Evolutionary conservation across 2,113 vertebrate species (phyloP).

Genomic region (Columba livia): DNA sequence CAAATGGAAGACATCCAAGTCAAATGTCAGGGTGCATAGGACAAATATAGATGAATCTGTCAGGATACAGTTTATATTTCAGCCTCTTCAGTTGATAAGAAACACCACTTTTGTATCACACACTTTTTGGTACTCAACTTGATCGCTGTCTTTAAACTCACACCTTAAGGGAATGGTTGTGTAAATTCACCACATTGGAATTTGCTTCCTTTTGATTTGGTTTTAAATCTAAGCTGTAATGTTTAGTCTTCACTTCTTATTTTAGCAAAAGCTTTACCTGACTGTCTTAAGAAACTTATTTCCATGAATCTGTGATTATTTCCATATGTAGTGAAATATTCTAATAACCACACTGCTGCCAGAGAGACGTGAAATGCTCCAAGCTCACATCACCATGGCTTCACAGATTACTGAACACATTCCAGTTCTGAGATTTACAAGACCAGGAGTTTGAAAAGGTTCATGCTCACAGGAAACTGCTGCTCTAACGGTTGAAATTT

Average conservation of each 20-base stretch:
- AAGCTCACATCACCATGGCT: background rate
- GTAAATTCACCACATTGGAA: background rate
- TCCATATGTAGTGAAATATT: background rate
- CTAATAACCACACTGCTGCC: background rate
- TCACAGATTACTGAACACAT: background rate
- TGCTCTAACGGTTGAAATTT: background rate
- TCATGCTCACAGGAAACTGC: background rate
- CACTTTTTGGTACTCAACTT: background rate
- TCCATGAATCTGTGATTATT: background rate
- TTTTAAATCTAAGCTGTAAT: background rate
- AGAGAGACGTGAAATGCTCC: rapidly evolving
- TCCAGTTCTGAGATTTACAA: background rate
- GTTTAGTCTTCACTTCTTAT: background rate
- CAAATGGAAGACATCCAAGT: background rate
- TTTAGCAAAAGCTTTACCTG: background rate
- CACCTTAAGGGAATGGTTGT: background rate
- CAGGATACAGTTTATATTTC: background rate
- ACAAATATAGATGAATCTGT: background rate
- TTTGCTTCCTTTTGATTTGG: background rate
- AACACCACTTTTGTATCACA: background rate
- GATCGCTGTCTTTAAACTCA: background rate
- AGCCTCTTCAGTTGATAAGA: background rate
- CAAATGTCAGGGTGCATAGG: background rate
- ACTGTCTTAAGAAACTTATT: background rate
- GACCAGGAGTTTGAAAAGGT: background rate